Conservation (phyloP, 1,140 invertebrate species). For the Pseudomyrmex dendroicus region DNA sequence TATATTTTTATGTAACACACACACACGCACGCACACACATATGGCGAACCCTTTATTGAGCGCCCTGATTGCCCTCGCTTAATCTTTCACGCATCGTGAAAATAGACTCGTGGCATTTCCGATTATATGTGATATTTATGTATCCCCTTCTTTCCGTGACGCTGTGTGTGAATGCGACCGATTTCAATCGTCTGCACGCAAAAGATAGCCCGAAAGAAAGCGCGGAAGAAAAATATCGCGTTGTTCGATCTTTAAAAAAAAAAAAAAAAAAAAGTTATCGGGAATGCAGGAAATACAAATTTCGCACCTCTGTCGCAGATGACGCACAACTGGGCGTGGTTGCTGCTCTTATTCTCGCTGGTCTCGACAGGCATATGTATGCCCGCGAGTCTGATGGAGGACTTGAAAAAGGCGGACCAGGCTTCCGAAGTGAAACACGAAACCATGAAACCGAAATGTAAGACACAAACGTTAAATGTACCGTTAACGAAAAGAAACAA, state of each 20-base stretch:
- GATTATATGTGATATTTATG: constrained; percentile 68
- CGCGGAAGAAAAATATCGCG: no score
- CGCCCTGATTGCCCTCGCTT: constrained; percentile 37
- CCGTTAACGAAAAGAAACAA: no score
- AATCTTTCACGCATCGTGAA: constrained; percentile 65
- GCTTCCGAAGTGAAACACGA: neutral
- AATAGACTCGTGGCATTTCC: constrained; percentile 72
- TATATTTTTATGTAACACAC: neutral
- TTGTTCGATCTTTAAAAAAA: neutral
- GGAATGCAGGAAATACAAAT: constrained; percentile 33
- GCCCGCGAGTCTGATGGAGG: constrained; percentile 71
- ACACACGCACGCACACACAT: no score
- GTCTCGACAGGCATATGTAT: constrained; percentile 65
- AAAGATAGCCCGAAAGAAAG: neutral
- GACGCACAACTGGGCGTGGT: constrained; percentile 66
- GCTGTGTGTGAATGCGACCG: constrained; percentile 46
- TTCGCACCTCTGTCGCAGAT: constrained; percentile 71
- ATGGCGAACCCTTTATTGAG: constrained; percentile 49
- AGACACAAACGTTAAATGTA: neutral
- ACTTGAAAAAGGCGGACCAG: constrained; percentile 73
- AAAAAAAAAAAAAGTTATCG: neutral
- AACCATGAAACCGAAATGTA: constrained; percentile 77
- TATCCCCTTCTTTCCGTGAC: neutral
- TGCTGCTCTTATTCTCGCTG: constrained; percentile 71
- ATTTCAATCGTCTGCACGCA: constrained; percentile 46